Percentiles rank a stretch among this genome's conserved stretches.
phyloP scores from a whole-genome alignment of 2,888 invertebrate genomes.

The Entomobrya multifasciata region DNA sequence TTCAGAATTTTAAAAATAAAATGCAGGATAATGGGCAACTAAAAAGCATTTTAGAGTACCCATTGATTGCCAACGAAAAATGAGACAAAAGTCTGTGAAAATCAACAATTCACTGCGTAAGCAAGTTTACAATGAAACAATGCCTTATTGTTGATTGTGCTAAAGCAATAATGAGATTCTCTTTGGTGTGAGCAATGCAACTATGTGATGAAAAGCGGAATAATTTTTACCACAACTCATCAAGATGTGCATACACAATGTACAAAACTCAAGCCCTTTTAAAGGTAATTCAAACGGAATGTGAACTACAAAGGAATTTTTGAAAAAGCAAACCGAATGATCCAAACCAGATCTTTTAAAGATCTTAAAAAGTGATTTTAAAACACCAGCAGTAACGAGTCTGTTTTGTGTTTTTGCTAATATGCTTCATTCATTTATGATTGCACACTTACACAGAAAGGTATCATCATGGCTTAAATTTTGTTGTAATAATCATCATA shows the following conservation, averaged over 20 bases:
- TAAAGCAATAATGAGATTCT: slow-evolving; percentile 6
- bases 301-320: slow-evolving; percentile 46
- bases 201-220: background rate
- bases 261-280: background rate
- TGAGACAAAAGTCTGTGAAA: slow-evolving; percentile 25
- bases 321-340: slow-evolving; percentile 54
- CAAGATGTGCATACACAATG: background rate
- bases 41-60: background rate
- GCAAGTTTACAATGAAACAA: slow-evolving; percentile 40
- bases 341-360: slow-evolving; percentile 62
- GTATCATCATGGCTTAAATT: slow-evolving; percentile 1
- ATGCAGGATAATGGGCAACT: background rate
- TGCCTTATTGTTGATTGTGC: slow-evolving; percentile 50
- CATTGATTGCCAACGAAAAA: slow-evolving; percentile 32
- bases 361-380: slow-evolving; percentile 46
- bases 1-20: background rate
- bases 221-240: slow-evolving; percentile 43
- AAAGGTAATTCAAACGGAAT: background rate
- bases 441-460: background rate
- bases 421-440: background rate
- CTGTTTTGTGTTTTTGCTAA: slow-evolving; percentile 1
- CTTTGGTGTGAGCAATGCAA: background rate
- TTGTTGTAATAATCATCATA: slow-evolving; percentile 13
- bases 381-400: slow-evolving; percentile 33
- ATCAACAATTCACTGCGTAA: slow-evolving; percentile 16